Conservation (phyloP, 2,113 vertebrate genomes). For the Orthonyx spaldingii region DNA sequence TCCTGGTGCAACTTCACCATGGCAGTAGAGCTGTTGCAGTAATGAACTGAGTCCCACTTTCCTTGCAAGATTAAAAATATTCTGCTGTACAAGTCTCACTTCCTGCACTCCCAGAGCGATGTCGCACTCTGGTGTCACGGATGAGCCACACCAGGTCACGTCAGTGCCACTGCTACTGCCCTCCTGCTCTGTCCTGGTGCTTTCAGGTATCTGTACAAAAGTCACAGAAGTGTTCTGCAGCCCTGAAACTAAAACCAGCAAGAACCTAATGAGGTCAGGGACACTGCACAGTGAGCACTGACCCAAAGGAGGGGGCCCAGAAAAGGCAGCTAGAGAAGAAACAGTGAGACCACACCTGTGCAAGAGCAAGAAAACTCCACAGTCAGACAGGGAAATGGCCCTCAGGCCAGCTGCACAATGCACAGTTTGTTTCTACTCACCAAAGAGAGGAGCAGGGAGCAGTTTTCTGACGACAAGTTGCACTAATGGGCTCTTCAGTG, state of each 20-base stretch:
- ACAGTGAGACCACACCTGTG: neutral
- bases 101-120: neutral
- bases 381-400: neutral
- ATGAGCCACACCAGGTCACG: neutral
- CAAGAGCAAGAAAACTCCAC: neutral
- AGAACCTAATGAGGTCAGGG: neutral
- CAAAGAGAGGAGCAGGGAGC: slow-evolving; percentile 49
- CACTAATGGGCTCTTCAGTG: neutral
- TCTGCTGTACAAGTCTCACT: neutral
- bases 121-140: neutral
- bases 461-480: neutral
- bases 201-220: neutral
- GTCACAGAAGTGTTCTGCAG: neutral
- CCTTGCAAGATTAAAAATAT: neutral
- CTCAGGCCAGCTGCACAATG: neutral
- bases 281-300: neutral
- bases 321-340: neutral
- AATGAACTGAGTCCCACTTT: neutral
- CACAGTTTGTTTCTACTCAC: slow-evolving; percentile 45
- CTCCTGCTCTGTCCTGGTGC: neutral
- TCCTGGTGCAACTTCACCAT: neutral
- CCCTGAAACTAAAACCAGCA: neutral
- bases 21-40: neutral
- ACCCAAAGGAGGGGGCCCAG: neutral
- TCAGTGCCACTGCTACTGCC: neutral